Percentiles rank a stretch among this genome's conserved stretches.
Evolutionary conservation across 2,797 vertebrate genomes (phyloP).

Genomic region (Lophius americanus): DNA sequence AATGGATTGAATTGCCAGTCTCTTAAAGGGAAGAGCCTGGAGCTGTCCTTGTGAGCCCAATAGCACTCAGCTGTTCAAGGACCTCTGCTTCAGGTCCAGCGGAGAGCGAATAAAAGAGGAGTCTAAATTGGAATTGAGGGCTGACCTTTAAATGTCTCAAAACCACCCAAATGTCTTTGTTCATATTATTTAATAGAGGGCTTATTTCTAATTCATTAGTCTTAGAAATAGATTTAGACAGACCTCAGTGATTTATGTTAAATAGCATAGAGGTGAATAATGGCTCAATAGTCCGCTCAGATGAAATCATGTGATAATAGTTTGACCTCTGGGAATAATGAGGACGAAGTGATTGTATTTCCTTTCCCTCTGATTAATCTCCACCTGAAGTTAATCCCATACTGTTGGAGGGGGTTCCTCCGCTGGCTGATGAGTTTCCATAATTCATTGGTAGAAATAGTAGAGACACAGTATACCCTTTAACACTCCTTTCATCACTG

Average conservation of each 20-base stretch:
- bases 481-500: constrained; percentile 40
- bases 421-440: constrained; percentile 45
- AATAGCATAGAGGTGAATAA: neutral
- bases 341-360: constrained; percentile 40
- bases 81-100: constrained; percentile 15
- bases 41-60: constrained; percentile 43
- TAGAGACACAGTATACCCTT: constrained; percentile 30
- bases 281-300: constrained; percentile 5
- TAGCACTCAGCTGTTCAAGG: constrained; percentile 40
- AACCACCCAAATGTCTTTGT: constrained; percentile 2
- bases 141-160: constrained; percentile 56
- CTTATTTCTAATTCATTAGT: constrained; percentile 19
- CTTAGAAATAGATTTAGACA: constrained; percentile 31
- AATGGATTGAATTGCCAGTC: constrained; percentile 47
- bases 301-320: constrained; percentile 20
- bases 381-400: constrained; percentile 32
- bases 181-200: constrained; percentile 18
- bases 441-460: constrained; percentile 25
- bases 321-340: constrained; percentile 42
- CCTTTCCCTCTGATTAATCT: constrained; percentile 54
- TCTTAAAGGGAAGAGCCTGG: constrained; percentile 49
- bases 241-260: constrained; percentile 15
- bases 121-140: constrained; percentile 14
- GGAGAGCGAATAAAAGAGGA: constrained; percentile 18
- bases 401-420: constrained; percentile 18